These are phyloP conservation scores for Polypedilum pembai DNA, from an alignment of 1,140 invertebrate genomes.

Conservation along the genomic window DNA sequence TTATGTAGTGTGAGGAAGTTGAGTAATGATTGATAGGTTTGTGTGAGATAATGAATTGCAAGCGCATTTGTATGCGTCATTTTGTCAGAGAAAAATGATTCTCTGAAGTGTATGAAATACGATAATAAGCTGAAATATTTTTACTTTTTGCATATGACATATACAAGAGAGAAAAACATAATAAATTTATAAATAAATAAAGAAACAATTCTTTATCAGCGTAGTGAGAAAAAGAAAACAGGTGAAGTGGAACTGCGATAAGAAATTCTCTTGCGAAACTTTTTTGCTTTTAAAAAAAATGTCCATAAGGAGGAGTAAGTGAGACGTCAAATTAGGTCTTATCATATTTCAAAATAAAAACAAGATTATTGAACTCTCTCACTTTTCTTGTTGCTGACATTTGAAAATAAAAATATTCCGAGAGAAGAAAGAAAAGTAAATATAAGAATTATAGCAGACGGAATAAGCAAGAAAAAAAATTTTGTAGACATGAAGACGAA, in stretches of 20 bases:
- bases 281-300: not conserved
- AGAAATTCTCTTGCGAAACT: not conserved
- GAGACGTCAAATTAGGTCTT: not conserved
- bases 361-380: not conserved
- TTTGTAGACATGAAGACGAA: too few species aligned
- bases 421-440: too few species aligned
- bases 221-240: too few species aligned
- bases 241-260: constrained; percentile 27
- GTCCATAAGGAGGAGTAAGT: not conserved
- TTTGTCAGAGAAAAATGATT: too few species aligned
- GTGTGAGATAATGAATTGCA: not conserved
- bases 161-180: not conserved
- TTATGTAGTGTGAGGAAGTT: not conserved
- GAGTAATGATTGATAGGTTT: not conserved
- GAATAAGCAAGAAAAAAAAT: too few species aligned
- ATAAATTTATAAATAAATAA: not conserved
- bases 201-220: not conserved
- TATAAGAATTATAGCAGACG: too few species aligned
- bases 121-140: not conserved
- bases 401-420: too few species aligned
- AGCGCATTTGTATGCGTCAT: not conserved
- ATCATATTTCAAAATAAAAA: not conserved
- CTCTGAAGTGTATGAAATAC: not conserved
- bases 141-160: not conserved
- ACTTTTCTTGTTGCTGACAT: not conserved